These are phyloP conservation scores for Pipistrellus nathusii DNA, from an alignment of 2,797 vertebrate species.

Conservation along the genomic window DNA sequence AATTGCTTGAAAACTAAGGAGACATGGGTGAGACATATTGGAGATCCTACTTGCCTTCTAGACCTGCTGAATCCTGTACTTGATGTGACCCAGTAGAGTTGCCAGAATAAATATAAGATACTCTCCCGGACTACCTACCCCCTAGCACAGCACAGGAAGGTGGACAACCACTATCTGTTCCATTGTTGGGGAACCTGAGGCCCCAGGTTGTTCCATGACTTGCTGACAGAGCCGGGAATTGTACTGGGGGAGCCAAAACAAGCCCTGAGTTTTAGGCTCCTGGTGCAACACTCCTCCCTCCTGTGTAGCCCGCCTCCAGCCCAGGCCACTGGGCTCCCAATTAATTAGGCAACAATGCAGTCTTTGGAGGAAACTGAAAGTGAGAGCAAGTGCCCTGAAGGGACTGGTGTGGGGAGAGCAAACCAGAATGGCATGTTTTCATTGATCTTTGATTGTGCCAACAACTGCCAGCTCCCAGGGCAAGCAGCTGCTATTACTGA, in stretches of 20 bases:
- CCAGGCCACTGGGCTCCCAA: conserved; percentile 37
- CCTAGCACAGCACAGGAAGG: neutral
- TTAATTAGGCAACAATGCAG: conserved; percentile 63
- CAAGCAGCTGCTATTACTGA: conserved; percentile 71
- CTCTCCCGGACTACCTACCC: neutral
- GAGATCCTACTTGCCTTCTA: neutral
- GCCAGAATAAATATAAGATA: neutral
- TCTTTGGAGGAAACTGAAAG: conserved; percentile 58
- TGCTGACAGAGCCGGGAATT: neutral
- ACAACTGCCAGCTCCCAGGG: conserved; percentile 39
- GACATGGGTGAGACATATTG: neutral
- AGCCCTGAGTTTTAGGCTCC: neutral
- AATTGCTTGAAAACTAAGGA: neutral
- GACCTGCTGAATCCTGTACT: neutral
- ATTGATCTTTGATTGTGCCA: conserved; percentile 70
- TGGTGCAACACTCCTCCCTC: neutral
- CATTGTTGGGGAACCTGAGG: neutral
- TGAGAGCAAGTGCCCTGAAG: conserved; percentile 57
- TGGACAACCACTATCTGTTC: neutral
- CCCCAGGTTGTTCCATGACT: neutral
- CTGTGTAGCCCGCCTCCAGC: neutral
- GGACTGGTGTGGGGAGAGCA: neutral
- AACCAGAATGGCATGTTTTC: conserved; percentile 65
- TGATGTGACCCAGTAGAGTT: neutral
- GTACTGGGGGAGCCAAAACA: neutral